Percentiles rank a stretch among this genome's conserved stretches.
These are phyloP conservation scores for Hestina assimilis DNA, from an alignment of 1,140 invertebrate species.

Conservation along the genomic window DNA sequence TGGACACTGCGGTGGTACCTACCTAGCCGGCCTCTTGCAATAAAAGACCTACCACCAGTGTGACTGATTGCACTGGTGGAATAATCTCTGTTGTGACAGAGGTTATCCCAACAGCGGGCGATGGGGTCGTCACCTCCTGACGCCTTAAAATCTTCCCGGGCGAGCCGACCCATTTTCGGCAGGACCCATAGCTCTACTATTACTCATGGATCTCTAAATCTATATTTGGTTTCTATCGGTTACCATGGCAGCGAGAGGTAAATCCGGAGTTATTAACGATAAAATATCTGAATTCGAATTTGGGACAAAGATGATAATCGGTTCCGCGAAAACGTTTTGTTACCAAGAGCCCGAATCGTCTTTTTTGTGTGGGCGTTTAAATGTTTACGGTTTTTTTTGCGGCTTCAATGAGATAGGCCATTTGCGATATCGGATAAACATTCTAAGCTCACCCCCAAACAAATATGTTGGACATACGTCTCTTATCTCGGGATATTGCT, in stretches of 20 bases:
- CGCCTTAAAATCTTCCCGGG: too few species aligned
- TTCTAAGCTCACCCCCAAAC: background rate
- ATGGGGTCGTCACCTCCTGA: too few species aligned
- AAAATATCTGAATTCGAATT: background rate
- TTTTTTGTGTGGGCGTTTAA: conserved; percentile 13
- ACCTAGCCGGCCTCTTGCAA: too few species aligned
- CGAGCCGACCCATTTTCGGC: too few species aligned
- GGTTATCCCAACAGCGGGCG: too few species aligned
- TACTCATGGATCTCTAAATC: background rate
- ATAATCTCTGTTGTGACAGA: too few species aligned
- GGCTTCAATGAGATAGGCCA: background rate
- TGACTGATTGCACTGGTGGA: too few species aligned
- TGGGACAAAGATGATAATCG: conserved; percentile 3
- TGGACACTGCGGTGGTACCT: too few species aligned
- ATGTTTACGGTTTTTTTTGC: conserved; percentile 13
- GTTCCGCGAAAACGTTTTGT: conserved; percentile 8
- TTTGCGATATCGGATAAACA: conserved; percentile 18
- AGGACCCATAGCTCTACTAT: background rate
- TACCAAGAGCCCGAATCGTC: conserved; percentile 1
- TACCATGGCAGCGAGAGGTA: background rate
- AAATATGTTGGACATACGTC: background rate
- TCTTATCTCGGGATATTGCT: background rate
- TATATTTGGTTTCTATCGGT: background rate
- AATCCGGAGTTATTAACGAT: background rate
- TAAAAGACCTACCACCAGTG: too few species aligned